A percentile compares a stretch with the other conserved stretches of the same genome.
Conservation (phyloP, 2,797 vertebrate species). For the Hemibagrus guttatus region DNA sequence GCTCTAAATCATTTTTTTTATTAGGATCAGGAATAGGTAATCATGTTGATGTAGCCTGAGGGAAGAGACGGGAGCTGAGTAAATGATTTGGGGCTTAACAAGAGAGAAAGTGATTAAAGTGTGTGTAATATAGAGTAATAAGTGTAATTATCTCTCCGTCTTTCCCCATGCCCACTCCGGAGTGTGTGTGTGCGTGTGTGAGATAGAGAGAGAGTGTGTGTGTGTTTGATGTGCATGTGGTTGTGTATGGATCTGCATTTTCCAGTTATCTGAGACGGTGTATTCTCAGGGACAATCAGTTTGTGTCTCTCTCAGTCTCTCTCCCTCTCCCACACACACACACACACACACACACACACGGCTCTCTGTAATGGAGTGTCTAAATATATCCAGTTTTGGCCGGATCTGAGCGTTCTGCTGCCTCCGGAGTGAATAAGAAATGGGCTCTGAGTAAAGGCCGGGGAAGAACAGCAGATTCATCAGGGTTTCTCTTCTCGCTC, state of each 20-base stretch:
- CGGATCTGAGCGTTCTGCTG: conserved; percentile 54
- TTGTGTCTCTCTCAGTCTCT: conserved; percentile 27
- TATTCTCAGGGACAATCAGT: conserved; percentile 50
- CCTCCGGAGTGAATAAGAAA: conserved; percentile 62
- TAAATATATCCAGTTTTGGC: conserved; percentile 62
- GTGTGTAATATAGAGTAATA: conserved; percentile 51
- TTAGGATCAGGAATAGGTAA: conserved; percentile 52
- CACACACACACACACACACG: conserved; percentile 30
- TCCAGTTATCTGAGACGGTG: conserved; percentile 47
- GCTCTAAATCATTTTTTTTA: conserved; percentile 50
- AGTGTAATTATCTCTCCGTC: conserved; percentile 55
- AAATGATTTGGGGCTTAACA: conserved; percentile 57
- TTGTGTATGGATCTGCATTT: conserved; percentile 13
- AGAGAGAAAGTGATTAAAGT: conserved; percentile 56
- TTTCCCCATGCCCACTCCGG: conserved; percentile 36
- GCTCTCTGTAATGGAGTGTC: conserved; percentile 60
- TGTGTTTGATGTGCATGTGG: background rate
- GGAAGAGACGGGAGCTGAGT: conserved; percentile 48
- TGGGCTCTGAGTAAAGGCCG: conserved; percentile 57
- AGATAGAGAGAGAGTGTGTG: conserved; percentile 1
- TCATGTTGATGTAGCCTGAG: conserved; percentile 57
- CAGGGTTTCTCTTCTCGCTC: conserved; percentile 43
- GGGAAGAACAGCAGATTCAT: conserved; percentile 47
- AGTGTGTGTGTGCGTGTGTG: conserved; percentile 19
- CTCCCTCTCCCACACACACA: conserved; percentile 33